phyloP scores from a whole-genome alignment of 2,888 invertebrate genomes.

The Drosophila tanythrix region DNA sequence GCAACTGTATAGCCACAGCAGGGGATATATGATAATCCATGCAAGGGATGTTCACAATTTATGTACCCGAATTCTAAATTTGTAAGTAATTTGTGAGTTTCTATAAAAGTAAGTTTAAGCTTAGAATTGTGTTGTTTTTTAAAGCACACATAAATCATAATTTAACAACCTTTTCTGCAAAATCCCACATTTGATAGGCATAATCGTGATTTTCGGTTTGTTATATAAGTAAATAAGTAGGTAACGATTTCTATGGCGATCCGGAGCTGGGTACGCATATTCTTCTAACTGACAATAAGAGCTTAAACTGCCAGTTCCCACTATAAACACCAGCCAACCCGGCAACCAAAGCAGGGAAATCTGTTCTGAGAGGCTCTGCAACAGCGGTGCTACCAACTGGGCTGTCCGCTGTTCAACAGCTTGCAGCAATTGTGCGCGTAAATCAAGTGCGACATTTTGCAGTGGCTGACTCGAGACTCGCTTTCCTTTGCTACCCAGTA shows the following conservation, averaged over 20 bases:
- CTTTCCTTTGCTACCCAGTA: neutral
- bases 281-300: neutral
- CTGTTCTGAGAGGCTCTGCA: neutral
- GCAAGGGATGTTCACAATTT: neutral
- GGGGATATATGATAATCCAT: neutral
- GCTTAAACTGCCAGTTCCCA: neutral
- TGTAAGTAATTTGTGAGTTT: neutral
- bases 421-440: slow-evolving; percentile 65
- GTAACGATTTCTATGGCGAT: neutral
- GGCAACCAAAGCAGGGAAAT: neutral
- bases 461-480: slow-evolving; percentile 42
- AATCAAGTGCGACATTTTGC: slow-evolving; percentile 73
- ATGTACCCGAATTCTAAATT: neutral
- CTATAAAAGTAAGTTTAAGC: neutral
- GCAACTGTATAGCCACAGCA: too few relatives aligned
- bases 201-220: neutral
- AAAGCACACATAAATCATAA: neutral
- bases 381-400: slow-evolving; percentile 8
- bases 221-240: neutral
- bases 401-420: slow-evolving; percentile 58
- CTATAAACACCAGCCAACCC: neutral
- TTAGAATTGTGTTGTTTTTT: neutral
- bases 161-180: neutral
- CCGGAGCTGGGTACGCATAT: neutral
- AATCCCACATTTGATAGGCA: neutral